A percentile compares a stretch with the other conserved stretches of the same genome.
Conservation (phyloP, 2,113 vertebrate species). For the Rhabdornis inornatus region DNA sequence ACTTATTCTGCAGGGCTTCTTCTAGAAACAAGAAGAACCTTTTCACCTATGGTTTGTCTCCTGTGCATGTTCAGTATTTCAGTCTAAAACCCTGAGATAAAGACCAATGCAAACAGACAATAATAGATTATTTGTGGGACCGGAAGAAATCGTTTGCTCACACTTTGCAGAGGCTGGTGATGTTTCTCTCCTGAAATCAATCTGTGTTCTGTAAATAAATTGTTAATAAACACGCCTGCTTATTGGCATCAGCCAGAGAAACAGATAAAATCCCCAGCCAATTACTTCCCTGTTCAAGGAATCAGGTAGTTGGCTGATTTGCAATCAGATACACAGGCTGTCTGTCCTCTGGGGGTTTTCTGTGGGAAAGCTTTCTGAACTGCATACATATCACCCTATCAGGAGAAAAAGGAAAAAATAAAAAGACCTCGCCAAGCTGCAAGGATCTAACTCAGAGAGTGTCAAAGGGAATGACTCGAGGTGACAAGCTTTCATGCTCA, state of each 20-base stretch:
- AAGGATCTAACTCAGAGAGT: background rate
- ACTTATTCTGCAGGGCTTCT: background rate
- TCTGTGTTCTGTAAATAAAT: slow-evolving; percentile 72
- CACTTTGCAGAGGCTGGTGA: background rate
- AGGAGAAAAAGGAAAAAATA: background rate
- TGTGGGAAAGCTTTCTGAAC: slow-evolving; percentile 21
- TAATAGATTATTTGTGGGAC: background rate
- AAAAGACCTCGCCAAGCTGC: background rate
- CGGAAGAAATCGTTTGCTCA: slow-evolving; percentile 23
- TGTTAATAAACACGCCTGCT: slow-evolving; percentile 64
- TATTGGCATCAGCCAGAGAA: slow-evolving; percentile 54
- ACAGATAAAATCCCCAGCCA: slow-evolving; percentile 63
- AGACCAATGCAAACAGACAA: background rate
- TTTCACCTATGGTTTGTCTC: background rate
- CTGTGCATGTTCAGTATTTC: background rate
- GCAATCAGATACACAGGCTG: slow-evolving; percentile 34
- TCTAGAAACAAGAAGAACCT: background rate
- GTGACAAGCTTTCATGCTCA: background rate
- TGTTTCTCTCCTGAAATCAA: slow-evolving; percentile 54
- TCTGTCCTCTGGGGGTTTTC: slow-evolving; percentile 12
- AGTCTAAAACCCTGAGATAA: background rate
- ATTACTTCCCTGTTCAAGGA: slow-evolving; percentile 33
- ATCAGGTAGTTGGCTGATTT: slow-evolving; percentile 47
- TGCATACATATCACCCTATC: slow-evolving; percentile 12
- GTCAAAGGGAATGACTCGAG: slow-evolving; percentile 29